A percentile compares a stretch with the other conserved stretches of the same genome.
These are phyloP conservation scores for Stramonita haemastoma DNA, from an alignment of 2,888 invertebrate genomes.

Conservation along the genomic window DNA sequence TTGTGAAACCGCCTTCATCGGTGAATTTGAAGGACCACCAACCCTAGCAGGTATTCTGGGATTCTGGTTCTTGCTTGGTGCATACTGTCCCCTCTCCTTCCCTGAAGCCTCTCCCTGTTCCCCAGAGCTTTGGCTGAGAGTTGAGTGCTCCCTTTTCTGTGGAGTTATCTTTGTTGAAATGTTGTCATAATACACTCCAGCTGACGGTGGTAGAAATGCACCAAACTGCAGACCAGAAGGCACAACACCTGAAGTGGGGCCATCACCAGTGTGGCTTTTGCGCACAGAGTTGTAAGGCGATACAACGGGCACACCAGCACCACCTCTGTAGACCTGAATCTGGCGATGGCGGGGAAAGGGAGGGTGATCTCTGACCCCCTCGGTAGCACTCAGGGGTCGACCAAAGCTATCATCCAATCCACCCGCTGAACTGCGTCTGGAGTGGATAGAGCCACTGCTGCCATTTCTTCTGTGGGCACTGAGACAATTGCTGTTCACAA, in stretches of 20 bases:
- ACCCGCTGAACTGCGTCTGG: slow-evolving; percentile 24
- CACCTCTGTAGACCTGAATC: background rate
- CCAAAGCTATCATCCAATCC: slow-evolving; percentile 63
- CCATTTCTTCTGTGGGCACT: background rate
- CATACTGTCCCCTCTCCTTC: background rate
- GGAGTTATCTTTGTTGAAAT: slow-evolving; percentile 7
- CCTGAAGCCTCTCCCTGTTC: background rate
- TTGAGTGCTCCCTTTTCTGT: slow-evolving; percentile 15
- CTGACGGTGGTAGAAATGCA: slow-evolving; percentile 66
- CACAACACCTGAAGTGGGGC: background rate
- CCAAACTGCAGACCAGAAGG: slow-evolving; percentile 48
- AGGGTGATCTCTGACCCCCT: slow-evolving; percentile 62
- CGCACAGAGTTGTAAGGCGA: background rate
- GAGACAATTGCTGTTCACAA: background rate
- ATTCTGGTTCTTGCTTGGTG: background rate
- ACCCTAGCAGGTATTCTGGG: background rate
- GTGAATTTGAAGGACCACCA: background rate
- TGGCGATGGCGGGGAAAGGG: slow-evolving; percentile 16
- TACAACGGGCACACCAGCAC: background rate
- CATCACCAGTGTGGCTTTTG: background rate
- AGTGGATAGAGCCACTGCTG: background rate
- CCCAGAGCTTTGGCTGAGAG: background rate
- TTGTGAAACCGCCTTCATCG: background rate
- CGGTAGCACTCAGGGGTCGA: slow-evolving; percentile 73
- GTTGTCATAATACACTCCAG: background rate